phyloP scores from a whole-genome alignment of 2,888 invertebrate genomes.

The Rhingia rostrata region DNA sequence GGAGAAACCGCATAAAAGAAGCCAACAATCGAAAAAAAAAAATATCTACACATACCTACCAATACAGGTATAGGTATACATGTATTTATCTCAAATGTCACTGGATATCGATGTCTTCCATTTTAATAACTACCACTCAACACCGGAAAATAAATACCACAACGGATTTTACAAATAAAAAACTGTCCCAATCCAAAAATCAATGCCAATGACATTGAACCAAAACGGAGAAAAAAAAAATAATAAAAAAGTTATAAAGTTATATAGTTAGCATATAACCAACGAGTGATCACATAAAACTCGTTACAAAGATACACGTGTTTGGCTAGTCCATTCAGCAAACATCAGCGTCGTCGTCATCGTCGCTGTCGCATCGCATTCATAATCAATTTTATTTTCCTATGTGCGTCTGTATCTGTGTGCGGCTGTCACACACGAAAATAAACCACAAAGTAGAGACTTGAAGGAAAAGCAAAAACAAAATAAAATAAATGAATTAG shows the following conservation, averaged over 20 bases:
- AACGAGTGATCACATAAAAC: slow-evolving; percentile 37
- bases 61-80: neutral
- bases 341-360: slow-evolving; percentile 7
- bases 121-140: slow-evolving; percentile 40
- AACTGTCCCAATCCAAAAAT: slow-evolving; percentile 40
- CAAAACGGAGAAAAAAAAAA: slow-evolving; percentile 35
- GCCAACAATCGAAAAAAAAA: slow-evolving; percentile 51
- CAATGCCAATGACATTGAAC: slow-evolving; percentile 69
- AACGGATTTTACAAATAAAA: slow-evolving; percentile 6
- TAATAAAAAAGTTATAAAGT: slow-evolving; percentile 3
- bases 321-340: slow-evolving; percentile 56
- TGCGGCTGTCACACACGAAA: slow-evolving; percentile 29
- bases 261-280: slow-evolving; percentile 14
- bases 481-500: slow-evolving; percentile 71
- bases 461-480: slow-evolving; percentile 51
- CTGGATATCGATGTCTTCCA: slow-evolving; percentile 69
- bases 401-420: neutral
- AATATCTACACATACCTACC: neutral
- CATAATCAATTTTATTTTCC: slow-evolving; percentile 40
- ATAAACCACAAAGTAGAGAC: slow-evolving; percentile 40
- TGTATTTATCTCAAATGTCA: slow-evolving; percentile 57
- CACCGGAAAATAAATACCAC: slow-evolving; percentile 20
- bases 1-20: slow-evolving; percentile 67
- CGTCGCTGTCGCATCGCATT: slow-evolving; percentile 17
- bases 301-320: slow-evolving; percentile 57